Evolutionary conservation across 2,888 invertebrate species (phyloP), one percentile per base, ranked within the genome.

Genomic region (Trichopoda pennipes): DNA sequence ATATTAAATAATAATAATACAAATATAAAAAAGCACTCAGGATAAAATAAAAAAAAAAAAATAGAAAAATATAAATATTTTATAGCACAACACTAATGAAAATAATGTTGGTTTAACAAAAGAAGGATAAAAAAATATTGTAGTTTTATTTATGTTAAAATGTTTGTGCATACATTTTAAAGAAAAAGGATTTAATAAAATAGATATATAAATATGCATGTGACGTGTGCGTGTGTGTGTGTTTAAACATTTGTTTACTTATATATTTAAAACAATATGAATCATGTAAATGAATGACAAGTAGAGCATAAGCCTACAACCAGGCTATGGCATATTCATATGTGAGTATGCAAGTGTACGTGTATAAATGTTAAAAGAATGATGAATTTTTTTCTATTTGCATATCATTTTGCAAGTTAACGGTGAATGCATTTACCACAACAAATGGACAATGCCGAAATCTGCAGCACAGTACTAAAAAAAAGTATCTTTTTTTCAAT

Each of bases 351-450:
- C n/a, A n/a, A 17, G 42, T 38, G 28, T 17, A 47, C 2, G 12
- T 19, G 23, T 53, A 16, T 49, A 55, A 58, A 23, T 70, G 42
- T 61, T 16, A 53, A 63, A 76, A 60, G 58, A 76, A 86, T 88
- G 87, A 89, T 87, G 87, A 86, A 86, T 88, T 87, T 87, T 87
- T 86, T 84, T 85, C 81, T 89, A 88, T 89, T 89, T 89, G 88
- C 89, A 89, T 89, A 89, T 89, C 86, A 89, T 89, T 89, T 88
- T 86, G 85, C 86, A 85, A 85, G 86, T 87, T 87, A 87, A 88
- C 86, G 86, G 85, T 88, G 86, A 86, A 86, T 87, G 88, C 86
- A 85, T 87, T 85, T 77, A 84, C 85, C 86, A 80, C 87, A 86
- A 42, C 81, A 21, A 80, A 56, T 76, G 82, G 80, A 76, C 77